These are phyloP conservation scores for Zosterops japonicus DNA, from an alignment of 2,113 vertebrate genomes.

Conservation along the genomic window DNA sequence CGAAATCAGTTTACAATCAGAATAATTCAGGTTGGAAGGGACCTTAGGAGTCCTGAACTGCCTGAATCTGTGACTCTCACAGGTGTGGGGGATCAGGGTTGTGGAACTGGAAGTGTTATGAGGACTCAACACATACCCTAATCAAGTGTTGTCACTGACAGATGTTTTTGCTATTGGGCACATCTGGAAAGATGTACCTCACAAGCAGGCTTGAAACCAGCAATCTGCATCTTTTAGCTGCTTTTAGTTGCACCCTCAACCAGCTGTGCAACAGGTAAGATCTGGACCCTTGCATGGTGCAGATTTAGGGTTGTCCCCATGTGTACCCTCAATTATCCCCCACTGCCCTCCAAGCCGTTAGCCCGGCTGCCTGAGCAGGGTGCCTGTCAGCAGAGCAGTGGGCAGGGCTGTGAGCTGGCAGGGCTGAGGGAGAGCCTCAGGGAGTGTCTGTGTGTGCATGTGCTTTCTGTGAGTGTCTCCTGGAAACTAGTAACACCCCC, in stretches of 20 bases:
- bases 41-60: not conserved
- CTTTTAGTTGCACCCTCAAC: not conserved
- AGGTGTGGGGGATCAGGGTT: not conserved
- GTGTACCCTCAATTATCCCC: not conserved
- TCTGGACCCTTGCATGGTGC: not conserved
- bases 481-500: not conserved
- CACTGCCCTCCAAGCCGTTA: accelerated
- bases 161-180: not conserved
- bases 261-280: not conserved
- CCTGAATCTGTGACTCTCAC: not conserved
- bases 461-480: not conserved
- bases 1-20: not conserved
- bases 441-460: not conserved
- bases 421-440: accelerated
- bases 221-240: not conserved
- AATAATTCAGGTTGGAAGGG: not conserved
- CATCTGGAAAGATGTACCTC: not conserved
- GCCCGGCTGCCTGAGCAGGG: accelerated
- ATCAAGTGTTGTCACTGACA: not conserved
- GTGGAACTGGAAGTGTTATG: not conserved
- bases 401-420: not conserved
- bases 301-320: not conserved
- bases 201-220: not conserved
- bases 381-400: not conserved
- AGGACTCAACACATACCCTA: not conserved